Percentiles rank a stretch among this genome's conserved stretches.
These are phyloP conservation scores for Drosophila sproati DNA, from an alignment of 1,140 invertebrate species.

Conservation along the genomic window DNA sequence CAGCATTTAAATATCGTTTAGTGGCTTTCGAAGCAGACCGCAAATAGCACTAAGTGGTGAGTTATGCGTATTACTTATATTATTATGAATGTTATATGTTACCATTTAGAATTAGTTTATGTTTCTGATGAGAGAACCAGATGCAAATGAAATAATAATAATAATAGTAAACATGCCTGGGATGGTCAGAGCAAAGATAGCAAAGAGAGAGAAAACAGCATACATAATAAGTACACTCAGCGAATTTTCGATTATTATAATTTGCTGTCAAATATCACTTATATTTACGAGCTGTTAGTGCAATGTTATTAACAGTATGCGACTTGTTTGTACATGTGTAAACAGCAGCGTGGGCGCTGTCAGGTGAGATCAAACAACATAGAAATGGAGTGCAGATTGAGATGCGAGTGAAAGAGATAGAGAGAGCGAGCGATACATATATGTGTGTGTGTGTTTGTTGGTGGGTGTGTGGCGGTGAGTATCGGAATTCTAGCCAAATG, in stretches of 20 bases:
- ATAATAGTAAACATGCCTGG: conserved; percentile 57
- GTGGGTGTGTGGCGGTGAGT: conserved; percentile 47
- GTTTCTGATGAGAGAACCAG: conserved; percentile 31
- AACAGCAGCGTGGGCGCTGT: conserved; percentile 23
- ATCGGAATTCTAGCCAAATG: conserved; percentile 70
- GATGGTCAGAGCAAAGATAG: conserved; percentile 41
- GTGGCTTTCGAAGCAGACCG: conserved; percentile 21
- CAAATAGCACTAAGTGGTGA: conserved; percentile 3
- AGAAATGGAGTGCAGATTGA: conserved; percentile 1
- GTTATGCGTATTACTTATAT: conserved; percentile 16
- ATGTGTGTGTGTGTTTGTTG: conserved; percentile 27
- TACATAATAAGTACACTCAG: conserved; percentile 30
- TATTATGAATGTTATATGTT: conserved; percentile 36
- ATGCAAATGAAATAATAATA: conserved; percentile 44
- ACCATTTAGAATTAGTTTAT: conserved; percentile 17
- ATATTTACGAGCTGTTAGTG: conserved; percentile 67
- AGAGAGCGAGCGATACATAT: conserved; percentile 27
- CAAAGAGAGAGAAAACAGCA: conserved; percentile 35
- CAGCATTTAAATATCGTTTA: conserved; percentile 37
- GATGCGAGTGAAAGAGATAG: background rate
- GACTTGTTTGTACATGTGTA: conserved; percentile 7
- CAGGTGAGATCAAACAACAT: conserved; percentile 19
- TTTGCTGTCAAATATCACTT: conserved; percentile 21
- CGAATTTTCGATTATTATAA: conserved; percentile 9
- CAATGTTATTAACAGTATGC: conserved; percentile 61